Evolutionary conservation across 2,113 vertebrate species (phyloP).

Genomic region (Myotis davidii): DNA sequence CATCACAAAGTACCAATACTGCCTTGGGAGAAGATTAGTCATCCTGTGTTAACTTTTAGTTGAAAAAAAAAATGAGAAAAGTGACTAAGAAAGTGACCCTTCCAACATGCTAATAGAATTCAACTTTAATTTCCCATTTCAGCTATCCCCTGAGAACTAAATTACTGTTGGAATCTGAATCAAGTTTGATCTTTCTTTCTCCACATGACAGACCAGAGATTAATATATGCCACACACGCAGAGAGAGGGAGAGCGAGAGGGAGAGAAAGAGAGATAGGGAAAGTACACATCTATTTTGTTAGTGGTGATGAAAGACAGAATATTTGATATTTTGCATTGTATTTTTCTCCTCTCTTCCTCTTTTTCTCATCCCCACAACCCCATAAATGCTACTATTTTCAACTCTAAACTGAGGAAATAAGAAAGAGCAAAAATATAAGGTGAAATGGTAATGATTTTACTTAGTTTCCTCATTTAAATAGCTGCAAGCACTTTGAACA

Average conservation of each 20-base stretch:
- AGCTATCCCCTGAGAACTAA: background rate
- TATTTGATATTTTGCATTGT: background rate
- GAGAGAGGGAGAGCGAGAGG: too few relatives aligned
- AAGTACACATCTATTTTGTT: background rate
- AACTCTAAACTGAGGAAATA: background rate
- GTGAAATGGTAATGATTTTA: background rate
- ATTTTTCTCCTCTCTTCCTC: background rate
- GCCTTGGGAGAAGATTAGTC: slow-evolving; percentile 23
- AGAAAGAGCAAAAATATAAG: background rate
- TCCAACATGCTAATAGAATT: slow-evolving; percentile 5
- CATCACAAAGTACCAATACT: background rate
- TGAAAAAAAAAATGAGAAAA: background rate
- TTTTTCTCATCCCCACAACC: background rate
- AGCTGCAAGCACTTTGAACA: background rate
- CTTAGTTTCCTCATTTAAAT: background rate
- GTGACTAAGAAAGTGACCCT: background rate
- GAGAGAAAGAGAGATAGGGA: too few relatives aligned
- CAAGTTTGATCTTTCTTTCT: background rate
- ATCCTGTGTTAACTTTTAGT: slow-evolving; percentile 41
- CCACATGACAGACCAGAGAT: background rate
- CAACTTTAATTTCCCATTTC: slow-evolving; percentile 7
- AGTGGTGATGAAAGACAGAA: background rate
- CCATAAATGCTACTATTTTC: background rate
- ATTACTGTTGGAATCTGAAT: slow-evolving; percentile 1
- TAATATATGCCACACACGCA: background rate